Base-by-base conservation (phyloP, 2,113 vertebrate genomes). In the Tychaedon coryphoeus region DNA sequence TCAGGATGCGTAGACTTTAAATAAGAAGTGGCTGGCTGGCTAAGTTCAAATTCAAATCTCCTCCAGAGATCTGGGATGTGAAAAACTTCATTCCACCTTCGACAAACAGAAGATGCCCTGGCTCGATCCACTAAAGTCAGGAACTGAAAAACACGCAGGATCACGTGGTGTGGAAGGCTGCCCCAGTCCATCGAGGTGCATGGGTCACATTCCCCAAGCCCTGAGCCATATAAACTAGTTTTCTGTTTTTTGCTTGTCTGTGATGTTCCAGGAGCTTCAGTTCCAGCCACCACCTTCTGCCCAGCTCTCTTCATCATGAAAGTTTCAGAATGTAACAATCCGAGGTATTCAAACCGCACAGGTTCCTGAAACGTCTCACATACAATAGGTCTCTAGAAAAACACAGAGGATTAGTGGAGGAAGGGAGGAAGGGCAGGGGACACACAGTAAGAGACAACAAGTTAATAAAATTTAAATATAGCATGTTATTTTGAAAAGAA, bases 41-140 rank as follows among this genome's bases (percentile, higher is more conserved):
- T 99, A 78, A 99, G 98, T 95, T 99, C 98, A 96, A 99, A 99
- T 93, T 99, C 99, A 97, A 99, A 99, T 78, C 98, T 98, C 93
- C 98, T 98, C 99, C 99, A 99, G 54, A 99, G 98, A 74, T 99
- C 99, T 9, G 99, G 99, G 56, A 98, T 98, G 96, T 99, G 98
- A 96, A 99, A 99, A 84, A 99, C 96, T 87, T 99, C 98, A 86
- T 99, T 99, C 99, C 99, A 99, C 74, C 97, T 93, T 48, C 97
- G 97, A 85, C 99, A 99, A 73, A 99, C 98, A 2, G 98, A 99
- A 45, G 98, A 99, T 3, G 98, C 99, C 36, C 96, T 97, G 48
- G 98, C 98, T 42, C 98, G 95, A 96, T 99, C 98, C 14, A 99
- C 96, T 45, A 99, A 97, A 70, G 99, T 98, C 50, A 99, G 97